Conservation (phyloP, 2,888 invertebrate genomes). For the Drosophila affinis region DNA sequence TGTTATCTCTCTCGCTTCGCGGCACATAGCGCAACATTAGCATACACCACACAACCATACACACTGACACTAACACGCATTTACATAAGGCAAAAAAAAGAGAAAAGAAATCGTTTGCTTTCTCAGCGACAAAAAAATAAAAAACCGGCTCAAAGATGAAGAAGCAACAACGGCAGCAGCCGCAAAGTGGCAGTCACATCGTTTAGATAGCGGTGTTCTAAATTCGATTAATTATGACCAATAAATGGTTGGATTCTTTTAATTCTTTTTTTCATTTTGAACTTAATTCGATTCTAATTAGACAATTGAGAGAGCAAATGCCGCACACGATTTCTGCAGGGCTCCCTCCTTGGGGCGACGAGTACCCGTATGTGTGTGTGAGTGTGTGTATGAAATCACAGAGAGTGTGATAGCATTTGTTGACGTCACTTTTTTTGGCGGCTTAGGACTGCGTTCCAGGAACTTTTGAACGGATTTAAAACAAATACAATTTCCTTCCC, state of each 20-base stretch:
- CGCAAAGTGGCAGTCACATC: conserved; percentile 39
- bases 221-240: conserved; percentile 72
- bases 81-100: conserved; percentile 60
- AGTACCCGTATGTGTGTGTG: neutral
- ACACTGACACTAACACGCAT: conserved; percentile 28
- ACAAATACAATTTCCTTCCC: conserved; percentile 5
- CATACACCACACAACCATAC: conserved; percentile 45
- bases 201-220: conserved; percentile 69
- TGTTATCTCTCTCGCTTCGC: conserved; percentile 53
- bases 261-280: conserved; percentile 47
- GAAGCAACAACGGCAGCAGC: conserved; percentile 5
- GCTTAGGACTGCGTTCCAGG: conserved; percentile 8
- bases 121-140: conserved; percentile 53
- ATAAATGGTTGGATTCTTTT: conserved; percentile 45
- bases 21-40: conserved; percentile 47
- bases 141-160: conserved; percentile 58
- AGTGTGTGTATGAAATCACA: conserved; percentile 45
- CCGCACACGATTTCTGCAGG: conserved; percentile 11
- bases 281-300: conserved; percentile 73
- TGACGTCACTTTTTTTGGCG: conserved; percentile 50
- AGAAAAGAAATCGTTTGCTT: conserved; percentile 54
- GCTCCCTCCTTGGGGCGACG: conserved; percentile 5
- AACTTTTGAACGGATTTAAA: conserved; percentile 32
- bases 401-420: conserved; percentile 46
- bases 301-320: conserved; percentile 53